Conservation (phyloP, 1,140 invertebrate species). For the Propsilocerus akamusi region DNA sequence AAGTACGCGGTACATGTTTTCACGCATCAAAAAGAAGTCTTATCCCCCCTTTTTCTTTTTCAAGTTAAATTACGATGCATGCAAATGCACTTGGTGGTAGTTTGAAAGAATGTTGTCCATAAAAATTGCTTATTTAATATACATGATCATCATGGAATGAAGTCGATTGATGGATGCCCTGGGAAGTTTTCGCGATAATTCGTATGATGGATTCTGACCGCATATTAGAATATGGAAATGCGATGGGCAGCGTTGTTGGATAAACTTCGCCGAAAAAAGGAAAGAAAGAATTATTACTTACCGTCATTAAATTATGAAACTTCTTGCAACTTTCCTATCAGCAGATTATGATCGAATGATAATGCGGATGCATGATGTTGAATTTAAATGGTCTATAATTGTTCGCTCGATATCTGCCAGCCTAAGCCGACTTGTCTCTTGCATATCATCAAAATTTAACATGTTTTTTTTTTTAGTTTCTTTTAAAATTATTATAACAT, state of each 20-base stretch:
- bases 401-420: too few species aligned
- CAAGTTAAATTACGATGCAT: too few species aligned
- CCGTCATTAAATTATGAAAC: not conserved
- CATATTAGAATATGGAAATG: not conserved
- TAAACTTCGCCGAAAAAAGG: not conserved
- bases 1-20: too few species aligned
- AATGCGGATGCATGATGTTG: constrained; percentile 2
- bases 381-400: constrained; percentile 1
- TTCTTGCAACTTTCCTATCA: constrained; percentile 1
- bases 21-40: too few species aligned
- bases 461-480: too few species aligned
- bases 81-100: too few species aligned
- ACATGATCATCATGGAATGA: constrained; percentile 2
- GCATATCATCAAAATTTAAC: too few species aligned
- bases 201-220: constrained; percentile 2
- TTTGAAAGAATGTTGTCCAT: constrained; percentile 1
- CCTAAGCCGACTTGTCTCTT: too few species aligned
- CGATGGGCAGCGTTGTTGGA: not conserved
- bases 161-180: constrained; percentile 2
- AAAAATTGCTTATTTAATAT: too few species aligned
- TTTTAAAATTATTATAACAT: too few species aligned
- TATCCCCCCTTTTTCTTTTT: too few species aligned
- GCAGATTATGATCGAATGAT: not conserved
- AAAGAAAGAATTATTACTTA: not conserved
- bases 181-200: not conserved